These are phyloP conservation scores for Pongo pygmaeus DNA, from an alignment of 2,113 vertebrate genomes.

Conservation along the genomic window DNA sequence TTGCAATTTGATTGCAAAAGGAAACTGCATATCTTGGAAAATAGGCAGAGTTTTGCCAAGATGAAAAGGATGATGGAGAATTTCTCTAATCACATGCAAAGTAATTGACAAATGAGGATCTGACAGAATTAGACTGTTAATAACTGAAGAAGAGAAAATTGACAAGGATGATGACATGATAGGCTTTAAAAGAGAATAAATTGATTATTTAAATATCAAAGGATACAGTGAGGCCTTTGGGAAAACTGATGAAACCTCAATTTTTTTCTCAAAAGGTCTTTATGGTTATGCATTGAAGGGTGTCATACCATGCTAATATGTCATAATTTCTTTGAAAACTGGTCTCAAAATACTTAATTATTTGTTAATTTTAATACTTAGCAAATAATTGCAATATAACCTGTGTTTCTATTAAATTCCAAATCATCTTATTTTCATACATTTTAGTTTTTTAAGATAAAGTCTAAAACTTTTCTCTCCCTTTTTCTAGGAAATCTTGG, in stretches of 20 bases:
- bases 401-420: neutral
- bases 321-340: slow-evolving; percentile 37
- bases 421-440: neutral
- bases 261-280: neutral
- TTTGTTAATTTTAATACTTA: slow-evolving; percentile 37
- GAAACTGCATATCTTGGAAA: neutral
- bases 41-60: neutral
- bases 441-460: neutral
- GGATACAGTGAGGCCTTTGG: neutral
- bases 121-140: slow-evolving; percentile 30
- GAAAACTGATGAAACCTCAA: slow-evolving; percentile 10
- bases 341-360: neutral
- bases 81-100: slow-evolving; percentile 35
- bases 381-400: neutral
- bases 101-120: slow-evolving; percentile 54
- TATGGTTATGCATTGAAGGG: neutral
- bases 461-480: neutral
- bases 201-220: slow-evolving; percentile 70
- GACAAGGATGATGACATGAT: neutral
- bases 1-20: neutral
- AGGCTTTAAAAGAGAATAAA: slow-evolving; percentile 57
- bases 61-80: slow-evolving; percentile 52
- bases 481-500: neutral
- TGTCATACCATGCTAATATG: neutral
- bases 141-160: slow-evolving; percentile 68